phyloP scores from a whole-genome alignment of 2,113 vertebrate genomes.

The Cheirogaleus medius region DNA sequence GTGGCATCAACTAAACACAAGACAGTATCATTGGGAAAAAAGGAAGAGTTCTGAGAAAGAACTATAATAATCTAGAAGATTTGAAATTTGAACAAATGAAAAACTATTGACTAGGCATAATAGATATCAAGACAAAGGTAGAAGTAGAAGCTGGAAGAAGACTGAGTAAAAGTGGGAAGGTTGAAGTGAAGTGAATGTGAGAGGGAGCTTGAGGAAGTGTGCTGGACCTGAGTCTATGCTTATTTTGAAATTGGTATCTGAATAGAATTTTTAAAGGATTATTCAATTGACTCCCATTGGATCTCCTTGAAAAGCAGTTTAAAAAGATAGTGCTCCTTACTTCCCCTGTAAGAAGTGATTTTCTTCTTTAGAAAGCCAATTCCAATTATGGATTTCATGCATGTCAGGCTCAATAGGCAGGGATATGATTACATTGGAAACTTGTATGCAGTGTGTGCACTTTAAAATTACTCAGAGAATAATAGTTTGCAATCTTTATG shows the following conservation, averaged over 20 bases:
- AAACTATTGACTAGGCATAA: not conserved
- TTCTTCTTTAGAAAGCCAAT: slow-evolving; percentile 87
- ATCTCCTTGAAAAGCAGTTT: slow-evolving; percentile 8
- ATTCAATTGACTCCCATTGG: not conserved
- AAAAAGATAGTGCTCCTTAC: slow-evolving; percentile 53
- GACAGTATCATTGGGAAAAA: not conserved
- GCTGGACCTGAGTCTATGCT: not conserved
- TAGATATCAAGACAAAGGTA: not conserved
- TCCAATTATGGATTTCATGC: slow-evolving; percentile 90
- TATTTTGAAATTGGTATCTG: slow-evolving; percentile 25
- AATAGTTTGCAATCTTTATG: slow-evolving; percentile 88
- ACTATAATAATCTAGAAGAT: not conserved
- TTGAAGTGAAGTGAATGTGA: not conserved
- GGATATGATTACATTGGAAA: slow-evolving; percentile 85
- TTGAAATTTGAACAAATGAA: not conserved
- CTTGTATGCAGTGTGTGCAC: slow-evolving; percentile 79
- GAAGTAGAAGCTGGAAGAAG: not conserved
- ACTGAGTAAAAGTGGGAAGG: not conserved
- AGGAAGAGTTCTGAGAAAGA: not conserved
- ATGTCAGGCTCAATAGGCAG: slow-evolving; percentile 84
- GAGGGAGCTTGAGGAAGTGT: not conserved
- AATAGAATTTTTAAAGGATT: slow-evolving; percentile 34
- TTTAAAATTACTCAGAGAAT: slow-evolving; percentile 85
- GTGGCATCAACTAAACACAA: not conserved
- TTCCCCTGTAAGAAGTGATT: slow-evolving; percentile 74